Evolutionary conservation across 2,797 vertebrate species (phyloP).

Genomic region (Pangasius mekongensis): DNA sequence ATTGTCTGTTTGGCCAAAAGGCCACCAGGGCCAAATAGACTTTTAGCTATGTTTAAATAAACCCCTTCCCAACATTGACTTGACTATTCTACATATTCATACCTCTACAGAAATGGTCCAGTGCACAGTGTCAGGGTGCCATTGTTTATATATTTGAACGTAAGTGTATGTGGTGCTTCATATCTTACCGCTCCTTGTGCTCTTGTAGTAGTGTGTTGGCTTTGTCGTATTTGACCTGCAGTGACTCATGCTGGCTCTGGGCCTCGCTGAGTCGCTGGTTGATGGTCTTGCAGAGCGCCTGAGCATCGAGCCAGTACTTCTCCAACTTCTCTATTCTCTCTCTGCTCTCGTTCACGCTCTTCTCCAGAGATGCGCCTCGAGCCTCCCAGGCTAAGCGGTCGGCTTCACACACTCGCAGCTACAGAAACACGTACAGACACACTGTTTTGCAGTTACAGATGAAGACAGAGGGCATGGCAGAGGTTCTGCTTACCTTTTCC

Average conservation of each 20-base stretch:
- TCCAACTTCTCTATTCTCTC: constrained; percentile 90
- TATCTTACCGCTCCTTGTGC: constrained; percentile 83
- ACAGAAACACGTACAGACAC: constrained; percentile 36
- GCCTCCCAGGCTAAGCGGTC: constrained; percentile 78
- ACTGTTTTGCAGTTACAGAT: not conserved
- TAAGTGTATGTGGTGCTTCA: not conserved
- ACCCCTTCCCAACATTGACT: not conserved
- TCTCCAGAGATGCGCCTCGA: constrained; percentile 79
- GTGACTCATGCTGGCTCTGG: constrained; percentile 84
- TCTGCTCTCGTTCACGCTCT: constrained; percentile 82
- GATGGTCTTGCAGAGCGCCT: constrained; percentile 87
- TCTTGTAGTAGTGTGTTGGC: constrained; percentile 87
- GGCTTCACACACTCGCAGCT: constrained; percentile 79
- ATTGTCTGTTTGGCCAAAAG: not conserved
- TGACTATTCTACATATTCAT: not conserved
- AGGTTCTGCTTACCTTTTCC: constrained; percentile 69
- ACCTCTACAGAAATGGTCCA: not conserved
- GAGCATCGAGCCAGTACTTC: constrained; percentile 90
- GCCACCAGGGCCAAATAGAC: not conserved
- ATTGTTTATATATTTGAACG: not conserved
- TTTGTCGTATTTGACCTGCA: constrained; percentile 88
- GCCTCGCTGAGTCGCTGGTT: constrained; percentile 88
- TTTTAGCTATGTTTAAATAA: not conserved
- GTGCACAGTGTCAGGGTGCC: not conserved
- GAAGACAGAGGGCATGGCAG: not conserved